A percentile compares a stretch with the other conserved stretches of the same genome.
Conservation (phyloP, 2,888 invertebrate genomes). For the Stenichneumon culpator region DNA sequence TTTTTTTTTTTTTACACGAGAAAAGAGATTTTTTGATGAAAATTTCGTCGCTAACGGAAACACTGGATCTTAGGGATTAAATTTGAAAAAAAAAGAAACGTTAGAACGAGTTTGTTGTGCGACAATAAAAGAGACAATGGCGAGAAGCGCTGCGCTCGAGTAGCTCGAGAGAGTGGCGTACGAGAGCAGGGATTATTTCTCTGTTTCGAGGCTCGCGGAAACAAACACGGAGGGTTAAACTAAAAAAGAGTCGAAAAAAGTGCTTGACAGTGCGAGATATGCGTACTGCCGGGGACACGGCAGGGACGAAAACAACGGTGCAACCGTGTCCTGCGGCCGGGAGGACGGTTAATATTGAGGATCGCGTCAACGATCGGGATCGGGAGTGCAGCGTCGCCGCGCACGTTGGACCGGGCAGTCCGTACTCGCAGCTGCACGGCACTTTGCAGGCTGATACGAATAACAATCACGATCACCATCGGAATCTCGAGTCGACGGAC, state of each 20-base stretch:
- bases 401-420: slow-evolving; percentile 68
- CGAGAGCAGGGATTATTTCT: too few relatives aligned
- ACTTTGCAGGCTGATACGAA: slow-evolving; percentile 81
- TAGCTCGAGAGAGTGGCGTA: background rate
- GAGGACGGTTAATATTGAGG: slow-evolving; percentile 76
- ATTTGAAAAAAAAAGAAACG: background rate
- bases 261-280: slow-evolving; percentile 53
- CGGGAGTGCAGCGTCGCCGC: slow-evolving; percentile 69
- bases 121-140: background rate
- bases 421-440: slow-evolving; percentile 71
- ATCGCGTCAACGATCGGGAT: slow-evolving; percentile 76
- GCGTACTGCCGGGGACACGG: slow-evolving; percentile 70
- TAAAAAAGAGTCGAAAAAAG: slow-evolving; percentile 8
- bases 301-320: slow-evolving; percentile 69
- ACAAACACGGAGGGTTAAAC: background rate
- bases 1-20: background rate
- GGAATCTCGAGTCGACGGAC: slow-evolving; percentile 79
- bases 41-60: background rate
- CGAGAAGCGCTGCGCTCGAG: background rate
- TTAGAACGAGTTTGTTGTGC: background rate
- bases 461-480: slow-evolving; percentile 83
- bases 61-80: background rate
- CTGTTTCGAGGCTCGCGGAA: background rate
- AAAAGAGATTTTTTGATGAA: background rate
- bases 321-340: slow-evolving; percentile 58